Evolutionary conservation across 2,888 invertebrate species (phyloP).

Genomic region (Acronicta leporina): DNA sequence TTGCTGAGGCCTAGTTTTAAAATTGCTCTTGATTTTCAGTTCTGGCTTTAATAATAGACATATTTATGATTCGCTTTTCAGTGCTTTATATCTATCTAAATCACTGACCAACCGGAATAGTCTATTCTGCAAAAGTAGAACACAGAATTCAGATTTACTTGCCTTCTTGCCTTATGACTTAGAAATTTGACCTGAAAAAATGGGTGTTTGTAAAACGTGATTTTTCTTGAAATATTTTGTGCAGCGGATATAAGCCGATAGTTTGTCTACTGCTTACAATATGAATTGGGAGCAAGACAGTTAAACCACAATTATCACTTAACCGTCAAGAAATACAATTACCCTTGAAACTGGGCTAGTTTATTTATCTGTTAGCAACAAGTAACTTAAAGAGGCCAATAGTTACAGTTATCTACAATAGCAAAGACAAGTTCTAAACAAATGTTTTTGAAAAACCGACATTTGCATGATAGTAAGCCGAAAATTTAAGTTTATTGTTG

Average conservation of each 20-base stretch:
- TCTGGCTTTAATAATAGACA: neutral
- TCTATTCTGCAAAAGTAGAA: too few relatives aligned
- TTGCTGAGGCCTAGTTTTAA: constrained; percentile 6
- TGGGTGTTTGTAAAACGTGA: neutral
- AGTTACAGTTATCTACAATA: constrained; percentile 46
- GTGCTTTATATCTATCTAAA: too few relatives aligned
- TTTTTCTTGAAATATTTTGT: neutral
- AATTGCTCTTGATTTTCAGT: neutral
- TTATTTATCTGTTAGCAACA: constrained; percentile 48
- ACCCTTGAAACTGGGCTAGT: constrained; percentile 43
- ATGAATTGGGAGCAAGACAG: constrained; percentile 27
- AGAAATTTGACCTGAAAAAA: neutral
- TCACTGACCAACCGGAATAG: too few relatives aligned
- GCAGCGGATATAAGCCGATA: neutral
- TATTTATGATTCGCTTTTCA: too few relatives aligned
- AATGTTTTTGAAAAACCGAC: constrained; percentile 39
- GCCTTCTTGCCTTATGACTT: neutral
- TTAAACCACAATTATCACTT: constrained; percentile 38
- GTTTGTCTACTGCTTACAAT: neutral
- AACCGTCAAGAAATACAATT: constrained; percentile 40
- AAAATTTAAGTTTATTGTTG: constrained; percentile 44
- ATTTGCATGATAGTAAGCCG: constrained; percentile 51
- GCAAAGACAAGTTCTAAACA: constrained; percentile 26
- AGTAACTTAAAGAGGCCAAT: constrained; percentile 37
- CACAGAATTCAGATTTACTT: too few relatives aligned